Evolutionary conservation across 2,797 vertebrate species (phyloP), one percentile per base, ranked within the genome.

Genomic region (Smutsia temminckii): DNA sequence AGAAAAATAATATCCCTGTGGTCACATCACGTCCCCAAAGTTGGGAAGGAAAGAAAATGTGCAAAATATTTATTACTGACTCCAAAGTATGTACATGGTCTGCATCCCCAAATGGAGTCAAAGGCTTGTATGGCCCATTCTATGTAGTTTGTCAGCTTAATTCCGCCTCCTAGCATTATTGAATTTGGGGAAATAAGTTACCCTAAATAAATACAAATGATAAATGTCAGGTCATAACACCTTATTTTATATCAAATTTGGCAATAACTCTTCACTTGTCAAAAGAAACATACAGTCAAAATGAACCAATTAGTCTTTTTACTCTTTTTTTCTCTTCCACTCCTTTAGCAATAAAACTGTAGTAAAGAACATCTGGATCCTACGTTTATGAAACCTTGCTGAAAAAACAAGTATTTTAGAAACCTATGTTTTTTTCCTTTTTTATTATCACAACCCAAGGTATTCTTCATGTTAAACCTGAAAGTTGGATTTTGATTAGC

Each of bases 361-460:
- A 87, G 81, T 72, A 57, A 94, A 63, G 66, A 96, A 49, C 85
- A 95, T 91, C 96, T 97, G 93, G 61, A 55, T 88, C 63, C 89
- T 66, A 25, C 92, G 86, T 95, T 91, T 94, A 95, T 59, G 97
- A 91, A 96, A 94, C 63, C 93, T 68, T 75, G 46, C 46, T 85
- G 84, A 92, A 85, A 51, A 81, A 85, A 64, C 93, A 93, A 91
- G 42, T 71, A 93, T 12, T 6, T 93, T 2, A 8, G 61, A 81
- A 69, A 78, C 32, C 32, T 34, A 34, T 17, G 23, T 5, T 64
- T 63, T 27, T 20, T 18, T 13, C 3, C 32, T 32, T 80, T 51
- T 34, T 17, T 61, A 29, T 25, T n/a, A 49, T 13, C 5, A 20
- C 23, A 37, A 27, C 57, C 83, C 68, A 32, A 69, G 20, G 10